Percentiles rank a stretch among this genome's conserved stretches.
phyloP scores from a whole-genome alignment of 1,140 invertebrate species.

The Drosophila athabasca region DNA sequence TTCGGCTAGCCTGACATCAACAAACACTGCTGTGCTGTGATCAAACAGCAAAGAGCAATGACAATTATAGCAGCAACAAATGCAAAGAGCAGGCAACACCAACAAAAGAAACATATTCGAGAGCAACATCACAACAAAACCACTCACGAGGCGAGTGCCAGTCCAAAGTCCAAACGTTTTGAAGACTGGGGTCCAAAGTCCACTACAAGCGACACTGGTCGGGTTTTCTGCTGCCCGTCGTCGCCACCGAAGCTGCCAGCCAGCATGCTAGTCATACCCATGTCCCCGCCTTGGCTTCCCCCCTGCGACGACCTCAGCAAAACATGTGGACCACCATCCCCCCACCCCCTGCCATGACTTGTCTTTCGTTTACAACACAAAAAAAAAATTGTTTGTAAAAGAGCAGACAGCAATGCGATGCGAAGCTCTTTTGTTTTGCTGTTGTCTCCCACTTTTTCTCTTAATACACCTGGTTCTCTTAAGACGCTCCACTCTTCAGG shows the following conservation, averaged over 20 bases:
- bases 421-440: conserved; percentile 24
- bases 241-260: conserved; percentile 21
- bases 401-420: background rate
- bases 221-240: conserved; percentile 64
- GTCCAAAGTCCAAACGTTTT: conserved; percentile 84
- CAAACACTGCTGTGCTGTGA: conserved; percentile 15
- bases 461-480: conserved; percentile 39
- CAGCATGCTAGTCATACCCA: conserved; percentile 44
- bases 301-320: background rate
- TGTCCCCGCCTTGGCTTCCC: background rate
- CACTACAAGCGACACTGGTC: conserved; percentile 57
- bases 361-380: conserved; percentile 18
- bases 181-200: conserved; percentile 74
- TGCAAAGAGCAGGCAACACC: conserved; percentile 47
- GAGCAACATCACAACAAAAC: conserved; percentile 43
- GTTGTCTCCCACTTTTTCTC: conserved; percentile 35
- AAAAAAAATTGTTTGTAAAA: conserved; percentile 19
- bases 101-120: conserved; percentile 22
- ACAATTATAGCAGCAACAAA: conserved; percentile 31
- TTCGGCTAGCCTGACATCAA: conserved; percentile 27
- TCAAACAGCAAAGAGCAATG: conserved; percentile 7
- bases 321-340: conserved; percentile 19
- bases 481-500: background rate
- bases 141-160: conserved; percentile 65
- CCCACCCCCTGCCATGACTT: background rate